A percentile compares a stretch with the other conserved stretches of the same genome.
These are phyloP conservation scores for Tachyglossus aculeatus DNA, from an alignment of 2,797 vertebrate genomes.

Conservation along the genomic window DNA sequence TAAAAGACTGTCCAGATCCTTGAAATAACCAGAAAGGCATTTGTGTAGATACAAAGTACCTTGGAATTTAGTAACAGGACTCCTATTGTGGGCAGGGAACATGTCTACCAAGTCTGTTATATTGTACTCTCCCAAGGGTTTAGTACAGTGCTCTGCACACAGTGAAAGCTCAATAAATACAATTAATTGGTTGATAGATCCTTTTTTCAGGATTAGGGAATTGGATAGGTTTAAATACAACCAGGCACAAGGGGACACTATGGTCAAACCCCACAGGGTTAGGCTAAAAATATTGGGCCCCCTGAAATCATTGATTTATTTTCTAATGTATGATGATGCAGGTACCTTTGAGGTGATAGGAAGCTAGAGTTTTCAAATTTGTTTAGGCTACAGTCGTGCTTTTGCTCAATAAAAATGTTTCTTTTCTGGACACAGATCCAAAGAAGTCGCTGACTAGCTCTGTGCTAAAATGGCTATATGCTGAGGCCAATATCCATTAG, in stretches of 20 bases:
- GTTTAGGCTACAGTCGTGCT: not conserved
- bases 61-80: no score
- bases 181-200: no score
- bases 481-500: not conserved
- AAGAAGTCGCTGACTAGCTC: conserved; percentile 6
- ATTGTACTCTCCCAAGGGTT: no score
- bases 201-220: no score
- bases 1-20: no score
- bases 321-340: conserved; percentile 2
- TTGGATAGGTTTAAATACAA: not conserved
- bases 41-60: no score
- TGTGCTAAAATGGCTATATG: not conserved
- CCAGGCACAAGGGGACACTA: conserved; percentile 26
- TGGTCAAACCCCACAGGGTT: not conserved
- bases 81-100: no score
- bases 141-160: no score
- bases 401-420: not conserved
- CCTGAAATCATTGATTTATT: not conserved
- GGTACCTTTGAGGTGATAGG: conserved; percentile 1
- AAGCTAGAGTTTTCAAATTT: not conserved
- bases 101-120: no score
- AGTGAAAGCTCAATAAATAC: no score
- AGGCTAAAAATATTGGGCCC: not conserved
- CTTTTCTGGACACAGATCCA: conserved; percentile 17
- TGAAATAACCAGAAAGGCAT: no score